phyloP scores from a whole-genome alignment of 2,113 vertebrate species.

The Neolamprologus brichardi region DNA sequence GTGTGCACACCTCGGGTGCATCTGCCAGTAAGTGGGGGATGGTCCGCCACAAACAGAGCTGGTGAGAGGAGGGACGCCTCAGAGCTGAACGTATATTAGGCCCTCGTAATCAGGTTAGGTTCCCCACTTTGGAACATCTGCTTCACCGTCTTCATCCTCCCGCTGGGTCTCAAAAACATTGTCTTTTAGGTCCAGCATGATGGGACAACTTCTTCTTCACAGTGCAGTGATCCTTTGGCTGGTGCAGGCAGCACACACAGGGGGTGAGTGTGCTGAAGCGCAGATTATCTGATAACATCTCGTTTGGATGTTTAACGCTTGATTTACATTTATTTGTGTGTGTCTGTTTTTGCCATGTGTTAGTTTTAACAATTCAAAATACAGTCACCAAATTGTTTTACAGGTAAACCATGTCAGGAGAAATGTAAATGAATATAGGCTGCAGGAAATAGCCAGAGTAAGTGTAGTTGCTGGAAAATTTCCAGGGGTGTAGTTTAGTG shows the following conservation, averaged over 20 bases:
- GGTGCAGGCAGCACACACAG: conserved; percentile 29
- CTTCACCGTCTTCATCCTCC: neutral
- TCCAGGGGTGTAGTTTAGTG: neutral
- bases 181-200: conserved; percentile 46
- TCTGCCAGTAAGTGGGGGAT: conserved; percentile 2
- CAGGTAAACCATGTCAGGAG: neutral
- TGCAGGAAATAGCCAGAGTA: neutral
- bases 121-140: neutral
- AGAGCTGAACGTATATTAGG: conserved; percentile 37
- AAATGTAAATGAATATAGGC: neutral
- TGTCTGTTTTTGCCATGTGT: neutral
- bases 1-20: neutral
- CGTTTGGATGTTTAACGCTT: neutral
- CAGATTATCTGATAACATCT: neutral
- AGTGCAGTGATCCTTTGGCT: conserved; percentile 55
- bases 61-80: conserved; percentile 30
- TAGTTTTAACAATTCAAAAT: neutral
- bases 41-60: neutral
- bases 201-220: conserved; percentile 38
- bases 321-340: neutral
- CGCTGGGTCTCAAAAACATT: neutral
- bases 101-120: neutral
- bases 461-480: neutral
- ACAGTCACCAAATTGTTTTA: neutral
- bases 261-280: conserved; percentile 28